A percentile compares a stretch with the other conserved stretches of the same genome.
Conservation (phyloP, 2,113 vertebrate species). For the Cichladusa arquata region DNA sequence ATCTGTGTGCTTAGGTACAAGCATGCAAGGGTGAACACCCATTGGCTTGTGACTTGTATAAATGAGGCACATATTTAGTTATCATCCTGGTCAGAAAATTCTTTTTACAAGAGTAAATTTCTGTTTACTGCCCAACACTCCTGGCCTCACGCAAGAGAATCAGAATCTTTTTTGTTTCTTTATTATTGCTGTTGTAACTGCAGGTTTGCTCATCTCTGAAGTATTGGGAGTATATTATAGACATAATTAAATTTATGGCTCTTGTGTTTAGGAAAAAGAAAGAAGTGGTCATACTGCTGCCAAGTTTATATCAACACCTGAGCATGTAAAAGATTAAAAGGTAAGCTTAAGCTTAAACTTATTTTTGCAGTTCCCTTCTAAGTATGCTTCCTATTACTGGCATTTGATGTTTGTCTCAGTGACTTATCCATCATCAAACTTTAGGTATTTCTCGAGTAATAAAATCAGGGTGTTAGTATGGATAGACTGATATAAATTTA, state of each 20-base stretch:
- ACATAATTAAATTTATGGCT: slow-evolving; percentile 65
- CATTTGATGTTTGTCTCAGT: slow-evolving; percentile 24
- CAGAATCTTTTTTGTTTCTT: neutral
- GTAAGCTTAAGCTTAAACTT: slow-evolving; percentile 18
- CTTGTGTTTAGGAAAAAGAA: slow-evolving; percentile 25
- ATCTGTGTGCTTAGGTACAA: neutral
- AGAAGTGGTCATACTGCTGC: neutral
- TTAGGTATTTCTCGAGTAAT: neutral
- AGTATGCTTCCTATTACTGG: slow-evolving; percentile 20
- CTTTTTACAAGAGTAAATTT: neutral
- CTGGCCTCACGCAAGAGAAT: neutral
- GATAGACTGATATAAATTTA: neutral
- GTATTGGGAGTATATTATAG: slow-evolving; percentile 12
- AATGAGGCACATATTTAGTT: neutral
- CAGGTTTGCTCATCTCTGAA: slow-evolving; percentile 38
- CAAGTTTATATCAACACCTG: slow-evolving; percentile 26
- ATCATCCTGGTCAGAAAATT: neutral
- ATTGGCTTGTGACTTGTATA: neutral
- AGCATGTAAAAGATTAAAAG: slow-evolving; percentile 46
- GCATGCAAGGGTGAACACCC: neutral
- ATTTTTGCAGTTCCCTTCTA: slow-evolving; percentile 30
- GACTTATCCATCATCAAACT: neutral
- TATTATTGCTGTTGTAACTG: neutral
- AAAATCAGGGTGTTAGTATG: neutral
- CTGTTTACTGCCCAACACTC: neutral